These are phyloP conservation scores for Villa cingulata DNA, from an alignment of 2,888 invertebrate genomes.

Conservation along the genomic window DNA sequence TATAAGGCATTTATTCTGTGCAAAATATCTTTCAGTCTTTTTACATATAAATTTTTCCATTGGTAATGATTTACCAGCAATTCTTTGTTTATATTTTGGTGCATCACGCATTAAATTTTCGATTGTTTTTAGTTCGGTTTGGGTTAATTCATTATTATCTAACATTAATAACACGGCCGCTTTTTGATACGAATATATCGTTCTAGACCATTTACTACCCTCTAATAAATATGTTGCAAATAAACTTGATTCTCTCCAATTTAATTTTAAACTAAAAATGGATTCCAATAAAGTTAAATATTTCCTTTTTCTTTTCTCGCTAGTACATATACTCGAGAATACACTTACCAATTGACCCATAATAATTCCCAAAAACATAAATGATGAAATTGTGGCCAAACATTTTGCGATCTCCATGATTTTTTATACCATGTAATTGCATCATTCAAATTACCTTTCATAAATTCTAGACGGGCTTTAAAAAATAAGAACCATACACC, in stretches of 20 bases:
- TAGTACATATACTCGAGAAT: background rate
- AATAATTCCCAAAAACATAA: constrained; percentile 89
- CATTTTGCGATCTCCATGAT: constrained; percentile 66
- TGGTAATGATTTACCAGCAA: constrained; percentile 92
- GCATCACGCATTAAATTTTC: constrained; percentile 56
- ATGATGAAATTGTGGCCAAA: constrained; percentile 87
- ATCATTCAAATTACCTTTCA: constrained; percentile 59
- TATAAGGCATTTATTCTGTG: constrained; percentile 56
- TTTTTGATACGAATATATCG: constrained; percentile 82
- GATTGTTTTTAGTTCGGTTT: constrained; percentile 42
- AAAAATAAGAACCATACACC: constrained; percentile 90
- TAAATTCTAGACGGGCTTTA: constrained; percentile 70
- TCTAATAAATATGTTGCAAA: constrained; percentile 58
- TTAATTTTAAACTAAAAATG: constrained; percentile 44
- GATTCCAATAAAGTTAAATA: too few relatives aligned
- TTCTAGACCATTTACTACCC: constrained; percentile 82
- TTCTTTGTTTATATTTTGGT: constrained; percentile 69
- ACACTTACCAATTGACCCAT: constrained; percentile 70
- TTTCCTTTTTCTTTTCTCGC: background rate
- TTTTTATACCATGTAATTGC: constrained; percentile 63
- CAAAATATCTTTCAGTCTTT: constrained; percentile 64
- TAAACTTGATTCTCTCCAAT: constrained; percentile 63
- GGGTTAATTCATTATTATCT: constrained; percentile 37
- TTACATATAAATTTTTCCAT: constrained; percentile 93
- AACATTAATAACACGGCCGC: constrained; percentile 71